A percentile compares a stretch with the other conserved stretches of the same genome.
Conservation (phyloP, 2,888 invertebrate genomes). For the Amphiduros pacificus region DNA sequence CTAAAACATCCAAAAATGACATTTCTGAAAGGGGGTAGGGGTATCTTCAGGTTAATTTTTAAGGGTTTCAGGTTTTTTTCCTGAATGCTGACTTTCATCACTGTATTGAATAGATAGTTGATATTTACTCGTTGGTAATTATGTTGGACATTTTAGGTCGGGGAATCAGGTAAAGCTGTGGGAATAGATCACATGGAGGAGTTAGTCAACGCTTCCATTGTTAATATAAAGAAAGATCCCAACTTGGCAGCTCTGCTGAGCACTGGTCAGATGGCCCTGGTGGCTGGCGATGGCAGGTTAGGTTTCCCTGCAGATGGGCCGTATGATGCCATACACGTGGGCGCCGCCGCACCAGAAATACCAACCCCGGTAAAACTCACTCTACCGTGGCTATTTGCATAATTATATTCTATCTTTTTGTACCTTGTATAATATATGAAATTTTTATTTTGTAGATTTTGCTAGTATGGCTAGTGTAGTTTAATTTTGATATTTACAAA, state of each 20-base stretch:
- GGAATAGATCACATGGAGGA: constrained; percentile 61
- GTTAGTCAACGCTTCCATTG: constrained; percentile 66
- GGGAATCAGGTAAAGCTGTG: constrained; percentile 52
- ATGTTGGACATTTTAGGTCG: no score
- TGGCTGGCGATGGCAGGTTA: constrained; percentile 58
- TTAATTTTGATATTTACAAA: no score
- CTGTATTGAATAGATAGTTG: not conserved
- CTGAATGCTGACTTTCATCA: no score
- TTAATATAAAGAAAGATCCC: constrained; percentile 69
- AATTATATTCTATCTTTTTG: no score
- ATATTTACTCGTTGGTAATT: constrained; percentile 13
- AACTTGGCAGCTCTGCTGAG: constrained; percentile 39
- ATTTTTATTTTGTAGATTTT: no score
- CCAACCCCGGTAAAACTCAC: constrained; percentile 59
- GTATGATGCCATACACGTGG: constrained; percentile 61
- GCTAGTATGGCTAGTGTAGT: no score
- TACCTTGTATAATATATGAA: no score
- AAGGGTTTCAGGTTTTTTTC: no score
- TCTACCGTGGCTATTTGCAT: no score
- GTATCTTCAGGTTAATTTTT: no score
- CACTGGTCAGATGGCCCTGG: constrained; percentile 46
- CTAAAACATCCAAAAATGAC: no score
- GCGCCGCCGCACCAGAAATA: constrained; percentile 58
- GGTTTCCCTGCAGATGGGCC: constrained; percentile 54
- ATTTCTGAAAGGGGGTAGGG: no score